Percentiles rank a stretch among this genome's conserved stretches.
phyloP scores from a whole-genome alignment of 2,888 invertebrate genomes.

The Dichetophora obliterata region DNA sequence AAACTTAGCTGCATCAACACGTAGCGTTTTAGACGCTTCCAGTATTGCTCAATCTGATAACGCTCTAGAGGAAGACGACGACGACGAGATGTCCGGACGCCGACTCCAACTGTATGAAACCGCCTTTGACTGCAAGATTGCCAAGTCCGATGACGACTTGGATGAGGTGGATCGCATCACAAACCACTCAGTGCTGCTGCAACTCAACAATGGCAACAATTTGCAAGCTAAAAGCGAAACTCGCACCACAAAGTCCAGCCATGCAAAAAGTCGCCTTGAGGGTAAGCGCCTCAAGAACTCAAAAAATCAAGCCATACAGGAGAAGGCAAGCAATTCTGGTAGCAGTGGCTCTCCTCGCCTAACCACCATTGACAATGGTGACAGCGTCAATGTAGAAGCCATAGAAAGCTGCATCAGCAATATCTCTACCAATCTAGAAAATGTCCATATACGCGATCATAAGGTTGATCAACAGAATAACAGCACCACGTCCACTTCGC shows the following conservation, averaged over 20 bases:
- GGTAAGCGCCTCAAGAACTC: slow-evolving; percentile 67
- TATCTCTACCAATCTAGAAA: slow-evolving; percentile 72
- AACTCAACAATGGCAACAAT: slow-evolving; percentile 69
- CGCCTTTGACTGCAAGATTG: slow-evolving; percentile 89
- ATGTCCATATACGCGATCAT: slow-evolving; percentile 72
- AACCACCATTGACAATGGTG: slow-evolving; percentile 33
- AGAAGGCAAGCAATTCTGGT: slow-evolving; percentile 55
- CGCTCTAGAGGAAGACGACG: slow-evolving; percentile 41
- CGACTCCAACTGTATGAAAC: slow-evolving; percentile 88
- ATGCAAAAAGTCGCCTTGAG: slow-evolving; percentile 60
- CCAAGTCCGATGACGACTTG: slow-evolving; percentile 83
- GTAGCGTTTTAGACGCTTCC: slow-evolving; percentile 39
- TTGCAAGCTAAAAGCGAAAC: slow-evolving; percentile 67
- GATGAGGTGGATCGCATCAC: slow-evolving; percentile 85
- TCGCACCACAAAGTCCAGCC: slow-evolving; percentile 53
- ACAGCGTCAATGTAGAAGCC: slow-evolving; percentile 47
- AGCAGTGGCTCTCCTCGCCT: slow-evolving; percentile 47
- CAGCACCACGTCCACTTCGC: slow-evolving; percentile 71
- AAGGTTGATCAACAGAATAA: slow-evolving; percentile 68
- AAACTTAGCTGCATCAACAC: slow-evolving; percentile 37
- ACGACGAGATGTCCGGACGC: slow-evolving; percentile 72
- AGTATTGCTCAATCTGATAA: slow-evolving; percentile 48
- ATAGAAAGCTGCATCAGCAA: slow-evolving; percentile 51
- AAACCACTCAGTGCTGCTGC: slow-evolving; percentile 82
- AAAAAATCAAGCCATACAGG: slow-evolving; percentile 67